Percentiles rank a stretch among this genome's conserved stretches.
Conservation (phyloP, 2,113 vertebrate genomes). For the Dunckerocampus dactyliophorus region DNA sequence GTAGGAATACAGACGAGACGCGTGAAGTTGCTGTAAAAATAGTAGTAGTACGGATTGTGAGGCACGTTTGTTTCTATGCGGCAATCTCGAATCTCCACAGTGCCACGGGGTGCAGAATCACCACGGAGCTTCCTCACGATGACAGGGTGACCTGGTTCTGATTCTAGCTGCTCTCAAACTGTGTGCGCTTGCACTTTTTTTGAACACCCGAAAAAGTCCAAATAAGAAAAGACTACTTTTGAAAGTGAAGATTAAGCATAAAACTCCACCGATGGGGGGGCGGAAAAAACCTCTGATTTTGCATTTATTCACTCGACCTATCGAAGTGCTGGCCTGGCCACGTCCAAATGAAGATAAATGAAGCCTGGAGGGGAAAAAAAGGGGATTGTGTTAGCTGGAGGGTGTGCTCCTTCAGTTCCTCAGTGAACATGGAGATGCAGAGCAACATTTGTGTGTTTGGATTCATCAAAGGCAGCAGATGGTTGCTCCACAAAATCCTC, state of each 20-base stretch:
- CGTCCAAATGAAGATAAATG: constrained; percentile 39
- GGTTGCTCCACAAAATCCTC: constrained; percentile 19
- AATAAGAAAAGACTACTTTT: background rate
- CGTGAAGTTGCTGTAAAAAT: too few relatives aligned
- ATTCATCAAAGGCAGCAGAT: background rate
- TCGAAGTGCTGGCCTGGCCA: background rate
- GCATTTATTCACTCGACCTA: constrained; percentile 2
- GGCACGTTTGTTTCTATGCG: background rate
- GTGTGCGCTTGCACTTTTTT: background rate
- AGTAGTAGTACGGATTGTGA: too few relatives aligned
- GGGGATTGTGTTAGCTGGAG: constrained; percentile 30
- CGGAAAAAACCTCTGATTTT: background rate
- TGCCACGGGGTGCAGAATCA: background rate
- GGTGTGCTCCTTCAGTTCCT: background rate
- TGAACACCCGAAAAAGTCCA: background rate
- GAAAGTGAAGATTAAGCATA: background rate
- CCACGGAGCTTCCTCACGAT: too few relatives aligned
- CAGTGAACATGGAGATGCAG: constrained; percentile 2
- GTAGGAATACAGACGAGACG: background rate
- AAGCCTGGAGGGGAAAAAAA: background rate
- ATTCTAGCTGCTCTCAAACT: constrained; percentile 6
- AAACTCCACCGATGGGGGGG: background rate
- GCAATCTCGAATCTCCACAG: background rate
- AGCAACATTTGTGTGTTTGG: constrained; percentile 6
- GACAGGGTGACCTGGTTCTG: background rate